A percentile compares a stretch with the other conserved stretches of the same genome.
phyloP scores from a whole-genome alignment of 2,888 invertebrate genomes.

The Pheosia gnoma region DNA sequence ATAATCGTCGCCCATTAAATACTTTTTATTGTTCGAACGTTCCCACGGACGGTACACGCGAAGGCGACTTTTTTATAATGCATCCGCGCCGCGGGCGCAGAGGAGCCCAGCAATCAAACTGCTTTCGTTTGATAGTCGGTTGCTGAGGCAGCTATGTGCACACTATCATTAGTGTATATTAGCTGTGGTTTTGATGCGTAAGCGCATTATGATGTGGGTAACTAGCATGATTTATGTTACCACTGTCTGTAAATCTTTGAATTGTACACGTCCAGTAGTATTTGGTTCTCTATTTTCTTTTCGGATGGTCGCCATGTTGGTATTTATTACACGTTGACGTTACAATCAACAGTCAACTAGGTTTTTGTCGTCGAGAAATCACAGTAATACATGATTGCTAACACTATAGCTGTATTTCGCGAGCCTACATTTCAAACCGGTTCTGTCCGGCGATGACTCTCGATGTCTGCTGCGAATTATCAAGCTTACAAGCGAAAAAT shows the following conservation, averaged over 20 bases:
- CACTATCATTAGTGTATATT: conserved; percentile 73
- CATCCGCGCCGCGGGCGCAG: conserved; percentile 76
- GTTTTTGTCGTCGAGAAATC: conserved; percentile 39
- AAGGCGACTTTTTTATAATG: conserved; percentile 57
- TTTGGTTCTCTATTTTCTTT: conserved; percentile 28
- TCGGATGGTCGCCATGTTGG: conserved; percentile 5
- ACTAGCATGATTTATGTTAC: conserved; percentile 63
- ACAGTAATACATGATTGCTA: conserved; percentile 45
- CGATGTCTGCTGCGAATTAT: conserved; percentile 44
- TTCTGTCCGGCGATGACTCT: conserved; percentile 63
- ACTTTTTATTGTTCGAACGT: conserved; percentile 66
- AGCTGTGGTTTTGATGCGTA: conserved; percentile 66
- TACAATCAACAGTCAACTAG: conserved; percentile 32
- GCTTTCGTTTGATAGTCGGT: conserved; percentile 73
- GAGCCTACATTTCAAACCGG: conserved; percentile 76
- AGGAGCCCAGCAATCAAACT: conserved; percentile 59
- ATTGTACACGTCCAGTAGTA: conserved; percentile 47
- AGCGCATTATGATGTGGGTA: conserved; percentile 70
- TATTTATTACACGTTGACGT: conserved; percentile 24
- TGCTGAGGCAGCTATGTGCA: conserved; percentile 46
- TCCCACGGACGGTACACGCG: conserved; percentile 77
- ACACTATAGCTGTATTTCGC: conserved; percentile 65
- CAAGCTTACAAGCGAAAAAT: conserved; percentile 30
- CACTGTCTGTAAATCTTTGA: conserved; percentile 38
- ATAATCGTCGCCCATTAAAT: conserved; percentile 56